These are phyloP conservation scores for Augochlorella aurata DNA, from an alignment of 2,888 invertebrate genomes.

Conservation along the genomic window DNA sequence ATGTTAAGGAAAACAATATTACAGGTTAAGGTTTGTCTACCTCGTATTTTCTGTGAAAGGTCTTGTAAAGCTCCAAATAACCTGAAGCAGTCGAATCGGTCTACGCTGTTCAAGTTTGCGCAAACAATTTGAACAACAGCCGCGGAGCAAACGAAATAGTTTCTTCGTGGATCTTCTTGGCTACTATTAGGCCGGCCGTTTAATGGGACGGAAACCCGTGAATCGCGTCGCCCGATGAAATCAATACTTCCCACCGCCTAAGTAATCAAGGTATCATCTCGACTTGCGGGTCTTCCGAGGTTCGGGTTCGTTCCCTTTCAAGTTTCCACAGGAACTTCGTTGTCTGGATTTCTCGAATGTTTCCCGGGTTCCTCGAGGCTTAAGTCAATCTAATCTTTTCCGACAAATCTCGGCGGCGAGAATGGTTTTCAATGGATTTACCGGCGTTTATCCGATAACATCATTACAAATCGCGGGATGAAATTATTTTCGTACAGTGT, in stretches of 20 bases:
- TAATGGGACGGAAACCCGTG: slow-evolving; percentile 78
- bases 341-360: slow-evolving; percentile 22
- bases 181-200: slow-evolving; percentile 64
- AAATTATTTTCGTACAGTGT: neutral
- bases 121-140: neutral
- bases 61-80: neutral
- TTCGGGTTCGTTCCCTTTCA: slow-evolving; percentile 74
- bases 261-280: slow-evolving; percentile 82
- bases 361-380: slow-evolving; percentile 20
- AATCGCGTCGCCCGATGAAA: slow-evolving; percentile 80
- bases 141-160: slow-evolving; percentile 23
- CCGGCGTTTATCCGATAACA: neutral
- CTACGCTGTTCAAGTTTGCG: neutral
- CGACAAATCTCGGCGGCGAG: slow-evolving; percentile 44
- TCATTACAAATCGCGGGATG: neutral
- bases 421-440: slow-evolving; percentile 34
- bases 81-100: neutral
- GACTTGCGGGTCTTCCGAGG: slow-evolving; percentile 80
- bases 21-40: too few relatives aligned
- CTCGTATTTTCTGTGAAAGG: too few relatives aligned
- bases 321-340: slow-evolving; percentile 61
- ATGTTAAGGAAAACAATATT: too few relatives aligned
- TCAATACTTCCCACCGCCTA: slow-evolving; percentile 79
- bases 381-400: slow-evolving; percentile 52
- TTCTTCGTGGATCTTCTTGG: slow-evolving; percentile 48